phyloP scores from a whole-genome alignment of 2,113 vertebrate species.

The Xenopus borealis region DNA sequence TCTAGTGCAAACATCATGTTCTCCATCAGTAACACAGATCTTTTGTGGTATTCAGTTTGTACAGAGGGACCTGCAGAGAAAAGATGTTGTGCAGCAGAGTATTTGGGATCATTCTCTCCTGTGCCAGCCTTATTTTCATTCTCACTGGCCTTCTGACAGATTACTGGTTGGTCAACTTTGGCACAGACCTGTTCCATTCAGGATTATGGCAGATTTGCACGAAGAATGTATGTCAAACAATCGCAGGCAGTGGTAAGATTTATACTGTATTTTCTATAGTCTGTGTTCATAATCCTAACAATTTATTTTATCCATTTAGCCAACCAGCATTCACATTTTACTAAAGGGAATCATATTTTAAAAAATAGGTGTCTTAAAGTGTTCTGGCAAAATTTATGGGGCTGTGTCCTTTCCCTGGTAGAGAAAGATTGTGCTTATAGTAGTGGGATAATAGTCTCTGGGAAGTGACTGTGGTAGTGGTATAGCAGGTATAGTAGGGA shows the following conservation, averaged over 20 bases:
- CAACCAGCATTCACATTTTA: too few species aligned
- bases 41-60: not conserved
- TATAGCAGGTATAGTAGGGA: too few species aligned
- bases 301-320: too few species aligned
- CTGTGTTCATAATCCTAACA: too few species aligned
- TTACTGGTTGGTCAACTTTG: conserved; percentile 29
- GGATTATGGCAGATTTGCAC: conserved; percentile 24
- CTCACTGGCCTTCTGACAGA: conserved; percentile 16
- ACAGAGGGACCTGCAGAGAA: not conserved
- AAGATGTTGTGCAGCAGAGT: conserved; percentile 11
- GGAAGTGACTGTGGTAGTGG: too few species aligned
- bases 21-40: not conserved
- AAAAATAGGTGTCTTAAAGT: too few species aligned
- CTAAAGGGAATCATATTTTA: too few species aligned
- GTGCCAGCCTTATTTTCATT: not conserved
- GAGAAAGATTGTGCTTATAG: too few species aligned
- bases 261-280: not conserved
- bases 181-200: not conserved
- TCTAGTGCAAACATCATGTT: too few species aligned
- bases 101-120: not conserved
- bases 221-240: conserved; percentile 3
- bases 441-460: too few species aligned
- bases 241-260: conserved; percentile 3
- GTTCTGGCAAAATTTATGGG: too few species aligned
- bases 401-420: too few species aligned